Percentiles rank a stretch among this genome's conserved stretches.
Evolutionary conservation across 2,888 invertebrate species (phyloP).

Genomic region (Scaptomyza tumidula): DNA sequence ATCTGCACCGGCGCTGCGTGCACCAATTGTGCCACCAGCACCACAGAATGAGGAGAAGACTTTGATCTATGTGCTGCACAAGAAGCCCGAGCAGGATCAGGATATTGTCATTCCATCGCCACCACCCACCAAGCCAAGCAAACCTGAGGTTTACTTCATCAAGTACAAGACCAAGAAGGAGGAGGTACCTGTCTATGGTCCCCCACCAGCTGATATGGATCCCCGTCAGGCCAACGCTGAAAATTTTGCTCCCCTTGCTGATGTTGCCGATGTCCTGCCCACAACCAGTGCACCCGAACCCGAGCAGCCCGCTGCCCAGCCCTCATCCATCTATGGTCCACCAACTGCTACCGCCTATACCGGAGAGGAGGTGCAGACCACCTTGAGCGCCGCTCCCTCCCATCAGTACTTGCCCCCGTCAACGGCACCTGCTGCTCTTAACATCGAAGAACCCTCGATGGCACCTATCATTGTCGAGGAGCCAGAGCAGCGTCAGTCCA

Average conservation of each 20-base stretch:
- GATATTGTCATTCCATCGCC: constrained; percentile 91
- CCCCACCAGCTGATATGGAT: constrained; percentile 72
- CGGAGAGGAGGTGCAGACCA: constrained; percentile 65
- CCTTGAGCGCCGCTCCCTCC: constrained; percentile 58
- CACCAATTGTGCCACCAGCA: constrained; percentile 91
- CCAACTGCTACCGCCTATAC: constrained; percentile 65
- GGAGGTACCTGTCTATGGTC: constrained; percentile 81
- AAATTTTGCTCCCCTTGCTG: constrained; percentile 53
- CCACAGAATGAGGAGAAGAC: constrained; percentile 94
- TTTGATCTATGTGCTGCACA: constrained; percentile 93
- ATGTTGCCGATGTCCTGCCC: constrained; percentile 63
- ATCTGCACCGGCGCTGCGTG: constrained; percentile 90
- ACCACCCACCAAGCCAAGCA: constrained; percentile 92
- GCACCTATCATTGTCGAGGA: constrained; percentile 76
- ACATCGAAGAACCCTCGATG: constrained; percentile 65
- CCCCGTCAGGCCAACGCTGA: constrained; percentile 62
- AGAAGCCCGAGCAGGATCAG: constrained; percentile 92
- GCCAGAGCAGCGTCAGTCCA: constrained; percentile 56
- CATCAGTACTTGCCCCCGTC: constrained; percentile 77
- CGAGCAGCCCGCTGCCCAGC: constrained; percentile 56
- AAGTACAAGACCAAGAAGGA: constrained; percentile 85
- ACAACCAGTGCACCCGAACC: constrained; percentile 62
- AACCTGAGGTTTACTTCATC: constrained; percentile 95
- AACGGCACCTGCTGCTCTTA: constrained; percentile 55
- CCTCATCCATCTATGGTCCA: constrained; percentile 61